Conservation (phyloP, 2,888 invertebrate genomes). For the Orchesellides sinensis region DNA sequence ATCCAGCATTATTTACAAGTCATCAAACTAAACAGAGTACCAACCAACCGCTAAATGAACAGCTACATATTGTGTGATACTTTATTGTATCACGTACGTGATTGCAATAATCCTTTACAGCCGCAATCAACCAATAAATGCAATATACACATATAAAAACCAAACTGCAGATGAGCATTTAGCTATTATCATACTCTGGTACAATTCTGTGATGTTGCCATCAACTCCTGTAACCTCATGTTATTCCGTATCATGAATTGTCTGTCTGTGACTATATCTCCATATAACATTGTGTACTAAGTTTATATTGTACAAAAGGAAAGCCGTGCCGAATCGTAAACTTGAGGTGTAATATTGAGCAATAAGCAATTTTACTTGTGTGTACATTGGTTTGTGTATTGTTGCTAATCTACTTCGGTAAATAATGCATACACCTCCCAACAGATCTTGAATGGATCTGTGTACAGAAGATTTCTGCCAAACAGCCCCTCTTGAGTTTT, state of each 20-base stretch:
- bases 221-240: too few species aligned
- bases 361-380: neutral
- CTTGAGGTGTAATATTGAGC: neutral
- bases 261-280: too few species aligned
- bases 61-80: too few species aligned
- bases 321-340: neutral
- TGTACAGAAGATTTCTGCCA: too few species aligned
- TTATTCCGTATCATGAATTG: too few species aligned
- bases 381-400: neutral
- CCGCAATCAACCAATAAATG: constrained; percentile 21
- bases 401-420: neutral
- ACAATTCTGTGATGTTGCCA: constrained; percentile 11
- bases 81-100: too few species aligned
- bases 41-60: neutral
- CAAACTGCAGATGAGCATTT: neutral
- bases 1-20: neutral
- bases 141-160: neutral
- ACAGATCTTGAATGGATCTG: too few species aligned
- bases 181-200: too few species aligned
- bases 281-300: too few species aligned
- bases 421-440: too few species aligned
- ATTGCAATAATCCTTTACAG: constrained; percentile 25
- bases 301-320: neutral
- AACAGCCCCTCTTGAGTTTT: too few species aligned
- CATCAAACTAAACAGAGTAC: neutral